Base-by-base conservation (phyloP, 1,140 invertebrate genomes). In the Oscheius sp. region DNA sequence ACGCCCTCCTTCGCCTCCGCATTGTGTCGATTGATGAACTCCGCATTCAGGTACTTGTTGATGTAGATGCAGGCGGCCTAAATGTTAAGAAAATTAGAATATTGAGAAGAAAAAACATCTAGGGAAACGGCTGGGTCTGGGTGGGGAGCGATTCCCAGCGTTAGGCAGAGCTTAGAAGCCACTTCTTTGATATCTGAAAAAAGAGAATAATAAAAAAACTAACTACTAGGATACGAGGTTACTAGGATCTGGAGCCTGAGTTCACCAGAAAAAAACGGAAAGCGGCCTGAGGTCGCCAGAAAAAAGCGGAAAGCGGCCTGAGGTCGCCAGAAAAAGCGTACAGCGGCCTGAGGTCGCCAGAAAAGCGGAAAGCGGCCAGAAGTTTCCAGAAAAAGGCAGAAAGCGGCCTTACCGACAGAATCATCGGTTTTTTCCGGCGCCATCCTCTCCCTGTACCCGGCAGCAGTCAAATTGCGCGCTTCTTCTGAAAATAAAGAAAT, bases 31-130 rank as follows among this genome's bases (percentile, higher is more conserved):
- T 15, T 34, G 36, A 63, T 23, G 55, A 13, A 34, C 10, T 63
- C 61, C 7, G 10, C 10, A 32, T 26, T 32, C 18, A 63, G 61
- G 31, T 32, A 15, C 31, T 63, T 63, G 32, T 63, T 63, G 61
- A 63, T 63, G 61, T 36, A 63, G 15, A 63, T 38, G 18, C 32
- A 42, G 15, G 61, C 61, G 18, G 61, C 61, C 61, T 59, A 31
- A 15, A 59, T 23, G 0, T 15, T 20, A 59, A 59, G 23, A 10
- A 15, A 23, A 10, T 23, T 10, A 59, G 23, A 59, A 20, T 23
- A 10, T 13, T 23, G 15, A 28, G 23, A 59, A 59, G 23, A 58
- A 59, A 59, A 15, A 15, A 59, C 55, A 13, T 38, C 36, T 13
- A 63, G 61, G 7, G 32, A 36, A 42, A 63, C 31, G 18, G 35